phyloP scores from a whole-genome alignment of 92 coral and sea anemone genomes.

The Phenganax stokvisi region DNA sequence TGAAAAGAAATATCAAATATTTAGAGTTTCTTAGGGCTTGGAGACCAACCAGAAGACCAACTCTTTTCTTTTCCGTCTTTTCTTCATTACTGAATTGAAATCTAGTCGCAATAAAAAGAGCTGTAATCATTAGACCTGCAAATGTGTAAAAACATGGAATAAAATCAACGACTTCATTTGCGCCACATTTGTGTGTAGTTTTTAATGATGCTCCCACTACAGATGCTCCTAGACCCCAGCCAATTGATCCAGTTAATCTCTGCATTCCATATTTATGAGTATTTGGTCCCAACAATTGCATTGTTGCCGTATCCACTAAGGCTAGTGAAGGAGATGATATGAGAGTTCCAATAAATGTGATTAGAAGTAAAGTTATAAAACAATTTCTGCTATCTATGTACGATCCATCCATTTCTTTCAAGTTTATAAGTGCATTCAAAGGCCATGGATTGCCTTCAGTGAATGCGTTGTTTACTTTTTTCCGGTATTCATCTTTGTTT shows the following conservation, averaged over 20 bases:
- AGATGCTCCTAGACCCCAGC: constrained; percentile 99
- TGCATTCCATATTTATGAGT: constrained; percentile 99
- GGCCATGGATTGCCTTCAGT: constrained; percentile 97
- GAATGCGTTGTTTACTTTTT: constrained; percentile 58
- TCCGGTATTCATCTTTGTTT: constrained; percentile 51
- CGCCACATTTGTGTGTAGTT: constrained; percentile 83
- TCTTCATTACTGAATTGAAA: constrained; percentile 66
- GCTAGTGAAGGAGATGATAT: constrained; percentile 94
- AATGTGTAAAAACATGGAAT: constrained; percentile 95
- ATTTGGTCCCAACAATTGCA: constrained; percentile 80
- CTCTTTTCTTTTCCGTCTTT: constrained; percentile 60
- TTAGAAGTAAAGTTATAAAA: constrained; percentile 75
- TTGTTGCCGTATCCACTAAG: constrained; percentile 90
- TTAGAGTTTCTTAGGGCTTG: constrained; percentile 82
- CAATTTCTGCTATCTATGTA: constrained; percentile 76
- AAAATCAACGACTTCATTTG: constrained; percentile 87
- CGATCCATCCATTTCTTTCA: constrained; percentile 50
- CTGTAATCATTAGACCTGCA: constrained; percentile 82
- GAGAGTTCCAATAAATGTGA: constrained; percentile 87
- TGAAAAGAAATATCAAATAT: constrained; percentile 90
- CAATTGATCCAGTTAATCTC: constrained; percentile 96
- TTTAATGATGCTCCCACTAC: constrained; percentile 93
- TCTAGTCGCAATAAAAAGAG: constrained; percentile 73
- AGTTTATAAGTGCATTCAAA: constrained; percentile 59
- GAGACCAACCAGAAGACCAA: constrained; percentile 83